phyloP scores from a whole-genome alignment of 2,113 vertebrate genomes.

The Marcusenius ussheri region DNA sequence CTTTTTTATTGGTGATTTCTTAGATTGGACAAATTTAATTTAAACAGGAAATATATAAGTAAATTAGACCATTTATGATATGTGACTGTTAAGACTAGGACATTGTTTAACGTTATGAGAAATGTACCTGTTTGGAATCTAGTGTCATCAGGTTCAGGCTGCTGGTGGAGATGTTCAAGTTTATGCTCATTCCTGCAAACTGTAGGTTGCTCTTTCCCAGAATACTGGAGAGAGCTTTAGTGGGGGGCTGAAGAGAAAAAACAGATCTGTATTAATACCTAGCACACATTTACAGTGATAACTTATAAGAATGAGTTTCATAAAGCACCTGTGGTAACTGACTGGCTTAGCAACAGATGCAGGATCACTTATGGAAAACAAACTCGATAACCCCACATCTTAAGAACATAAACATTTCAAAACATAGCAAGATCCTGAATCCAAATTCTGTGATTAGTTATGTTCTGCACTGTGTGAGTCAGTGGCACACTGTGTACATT shows the following conservation, averaged over 20 bases:
- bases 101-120: neutral
- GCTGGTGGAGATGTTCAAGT: conserved; percentile 91
- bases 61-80: neutral
- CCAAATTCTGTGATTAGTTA: conserved; percentile 53
- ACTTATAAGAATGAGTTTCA: neutral
- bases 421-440: conserved; percentile 20
- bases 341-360: neutral
- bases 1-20: neutral
- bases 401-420: neutral
- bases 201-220: conserved; percentile 96
- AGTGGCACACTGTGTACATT: conserved; percentile 58
- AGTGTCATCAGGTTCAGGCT: conserved; percentile 94
- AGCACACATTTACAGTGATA: neutral
- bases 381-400: neutral
- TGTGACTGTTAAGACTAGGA: neutral
- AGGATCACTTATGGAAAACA: neutral
- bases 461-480: conserved; percentile 66
- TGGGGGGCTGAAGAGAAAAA: conserved; percentile 70
- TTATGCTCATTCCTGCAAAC: conserved; percentile 93
- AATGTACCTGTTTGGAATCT: conserved; percentile 87
- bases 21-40: neutral
- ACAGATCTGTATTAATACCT: neutral
- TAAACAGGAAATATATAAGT: neutral
- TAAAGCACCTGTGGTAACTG: neutral
- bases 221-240: conserved; percentile 86